Conservation (phyloP, 2,888 invertebrate genomes). For the Pterostichus madidus region DNA sequence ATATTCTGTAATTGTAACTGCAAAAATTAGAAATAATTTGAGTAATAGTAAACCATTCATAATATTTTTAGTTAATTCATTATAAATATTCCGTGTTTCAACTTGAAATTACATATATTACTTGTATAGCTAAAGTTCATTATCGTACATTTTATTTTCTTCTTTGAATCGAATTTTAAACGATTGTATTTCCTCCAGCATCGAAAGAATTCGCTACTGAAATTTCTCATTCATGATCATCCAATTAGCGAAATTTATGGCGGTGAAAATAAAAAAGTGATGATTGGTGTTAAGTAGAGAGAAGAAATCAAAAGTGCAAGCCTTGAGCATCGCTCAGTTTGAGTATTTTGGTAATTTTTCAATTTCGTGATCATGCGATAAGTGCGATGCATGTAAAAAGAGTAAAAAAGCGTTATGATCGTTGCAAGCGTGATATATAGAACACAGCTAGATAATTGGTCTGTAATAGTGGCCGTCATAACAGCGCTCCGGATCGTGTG, state of each 20-base stretch:
- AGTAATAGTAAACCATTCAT: too few species aligned
- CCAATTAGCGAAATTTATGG: neutral
- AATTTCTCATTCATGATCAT: neutral
- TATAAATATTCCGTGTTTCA: too few species aligned
- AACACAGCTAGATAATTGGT: conserved; percentile 62
- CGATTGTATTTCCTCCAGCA: too few species aligned
- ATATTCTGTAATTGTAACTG: too few species aligned
- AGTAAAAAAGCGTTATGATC: conserved; percentile 20
- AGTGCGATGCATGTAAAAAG: conserved; percentile 16
- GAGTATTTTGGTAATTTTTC: conserved; percentile 43
- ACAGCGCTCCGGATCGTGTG: conserved; percentile 57
- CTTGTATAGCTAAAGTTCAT: too few species aligned
- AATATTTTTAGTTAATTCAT: too few species aligned
- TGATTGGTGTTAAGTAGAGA: conserved; percentile 10
- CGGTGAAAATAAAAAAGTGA: neutral
- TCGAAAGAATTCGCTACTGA: too few species aligned
- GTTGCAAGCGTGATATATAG: conserved; percentile 60
- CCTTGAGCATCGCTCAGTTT: neutral
- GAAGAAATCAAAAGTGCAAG: conserved; percentile 18
- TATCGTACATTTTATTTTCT: too few species aligned
- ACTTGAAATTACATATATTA: too few species aligned
- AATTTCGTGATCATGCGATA: conserved; percentile 47
- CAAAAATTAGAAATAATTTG: too few species aligned
- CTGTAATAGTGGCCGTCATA: conserved; percentile 52
- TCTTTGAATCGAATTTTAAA: too few species aligned